Percentiles rank a stretch among this genome's conserved stretches.
Evolutionary conservation across 2,888 invertebrate genomes (phyloP).

Genomic region (Venustoraphidia nigricollis): DNA sequence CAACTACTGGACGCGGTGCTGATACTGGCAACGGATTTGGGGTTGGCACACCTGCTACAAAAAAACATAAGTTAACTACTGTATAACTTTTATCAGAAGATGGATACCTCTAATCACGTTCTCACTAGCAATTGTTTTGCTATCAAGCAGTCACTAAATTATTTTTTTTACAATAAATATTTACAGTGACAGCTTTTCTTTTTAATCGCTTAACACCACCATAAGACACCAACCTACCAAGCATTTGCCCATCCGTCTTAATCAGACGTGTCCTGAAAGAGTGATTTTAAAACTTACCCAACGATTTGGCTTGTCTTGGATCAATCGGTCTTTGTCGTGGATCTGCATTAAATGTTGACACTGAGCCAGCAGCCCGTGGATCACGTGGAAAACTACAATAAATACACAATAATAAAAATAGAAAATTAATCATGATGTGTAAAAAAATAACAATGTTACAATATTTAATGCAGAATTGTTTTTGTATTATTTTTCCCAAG

Average conservation of each 20-base stretch:
- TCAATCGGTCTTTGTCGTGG: constrained; percentile 49
- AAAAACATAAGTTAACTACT: too few species aligned
- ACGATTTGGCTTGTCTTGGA: constrained; percentile 43
- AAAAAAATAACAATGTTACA: not conserved
- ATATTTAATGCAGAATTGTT: too few species aligned
- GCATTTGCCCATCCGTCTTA: too few species aligned
- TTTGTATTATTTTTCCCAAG: too few species aligned
- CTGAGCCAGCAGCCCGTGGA: constrained; percentile 27
- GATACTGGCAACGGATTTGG: constrained; percentile 23
- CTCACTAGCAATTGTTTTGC: too few species aligned
- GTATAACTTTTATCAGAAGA: too few species aligned
- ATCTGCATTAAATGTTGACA: constrained; percentile 31
- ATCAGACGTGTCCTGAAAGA: not conserved
- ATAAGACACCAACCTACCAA: too few species aligned
- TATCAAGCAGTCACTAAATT: too few species aligned
- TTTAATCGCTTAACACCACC: too few species aligned
- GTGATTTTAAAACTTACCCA: constrained; percentile 20
- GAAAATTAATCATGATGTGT: not conserved
- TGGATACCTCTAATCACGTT: too few species aligned
- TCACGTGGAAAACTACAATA: constrained; percentile 21
- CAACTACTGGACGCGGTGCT: constrained; percentile 3
- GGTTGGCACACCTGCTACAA: constrained; percentile 17
- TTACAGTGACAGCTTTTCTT: too few species aligned
- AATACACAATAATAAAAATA: not conserved
- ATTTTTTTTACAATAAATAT: too few species aligned